Conservation (phyloP, 1,140 invertebrate genomes). For the Rhopalosiphum maidis region DNA sequence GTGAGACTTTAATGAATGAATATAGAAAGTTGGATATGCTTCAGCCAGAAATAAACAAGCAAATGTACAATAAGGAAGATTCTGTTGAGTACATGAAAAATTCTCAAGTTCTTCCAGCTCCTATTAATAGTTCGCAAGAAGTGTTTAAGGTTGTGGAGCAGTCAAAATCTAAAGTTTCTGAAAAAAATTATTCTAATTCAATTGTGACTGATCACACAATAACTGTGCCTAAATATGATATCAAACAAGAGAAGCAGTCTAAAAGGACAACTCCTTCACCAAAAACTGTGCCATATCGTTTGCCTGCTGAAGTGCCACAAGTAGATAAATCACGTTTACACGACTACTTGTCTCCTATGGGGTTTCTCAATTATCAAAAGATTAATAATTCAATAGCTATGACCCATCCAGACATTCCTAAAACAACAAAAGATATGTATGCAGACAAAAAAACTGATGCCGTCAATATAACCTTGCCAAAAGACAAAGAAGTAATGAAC, state of each 20-base stretch:
- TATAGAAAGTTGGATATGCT: slow-evolving; percentile 33
- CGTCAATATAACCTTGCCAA: slow-evolving; percentile 26
- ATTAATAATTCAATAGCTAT: slow-evolving; percentile 44
- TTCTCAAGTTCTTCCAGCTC: background rate
- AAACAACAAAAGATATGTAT: slow-evolving; percentile 21
- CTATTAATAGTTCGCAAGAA: background rate
- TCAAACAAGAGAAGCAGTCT: slow-evolving; percentile 34
- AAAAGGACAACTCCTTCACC: slow-evolving; percentile 52
- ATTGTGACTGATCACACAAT: background rate
- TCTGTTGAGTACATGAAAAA: slow-evolving; percentile 30
- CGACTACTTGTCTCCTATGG: slow-evolving; percentile 41
- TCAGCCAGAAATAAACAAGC: slow-evolving; percentile 32
- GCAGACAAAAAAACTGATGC: slow-evolving; percentile 39
- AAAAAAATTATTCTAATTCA: slow-evolving; percentile 42
- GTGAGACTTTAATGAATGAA: slow-evolving; percentile 20
- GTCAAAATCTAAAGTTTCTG: slow-evolving; percentile 6
- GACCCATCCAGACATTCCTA: background rate
- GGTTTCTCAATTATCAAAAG: slow-evolving; percentile 51
- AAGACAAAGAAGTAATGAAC: slow-evolving; percentile 46
- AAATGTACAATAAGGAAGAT: slow-evolving; percentile 39
- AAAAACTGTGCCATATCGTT: slow-evolving; percentile 44
- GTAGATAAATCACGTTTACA: slow-evolving; percentile 31
- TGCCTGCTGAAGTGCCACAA: slow-evolving; percentile 26
- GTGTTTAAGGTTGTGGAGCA: slow-evolving; percentile 13
- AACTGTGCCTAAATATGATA: slow-evolving; percentile 41